Evolutionary conservation across 1,140 invertebrate species (phyloP), one percentile per base, ranked within the genome.

Genomic region (Lepidurus apus): DNA sequence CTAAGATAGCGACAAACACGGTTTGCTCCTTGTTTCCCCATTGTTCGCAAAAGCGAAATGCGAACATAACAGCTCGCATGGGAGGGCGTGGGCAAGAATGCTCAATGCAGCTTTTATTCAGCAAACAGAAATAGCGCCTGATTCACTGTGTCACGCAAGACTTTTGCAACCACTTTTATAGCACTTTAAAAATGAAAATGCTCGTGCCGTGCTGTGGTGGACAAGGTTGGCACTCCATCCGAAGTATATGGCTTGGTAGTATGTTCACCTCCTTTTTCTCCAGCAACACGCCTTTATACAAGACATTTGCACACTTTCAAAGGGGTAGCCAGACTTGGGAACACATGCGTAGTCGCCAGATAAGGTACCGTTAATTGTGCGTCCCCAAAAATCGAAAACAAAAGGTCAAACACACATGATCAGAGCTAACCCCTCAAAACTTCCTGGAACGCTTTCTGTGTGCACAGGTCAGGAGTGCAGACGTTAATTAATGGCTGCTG

Each of bases 111-210:
- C 9, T 65, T 65, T 65, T 21, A 65, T 17, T n/a, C 9, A 9
- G 53, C 53, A 17, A 7, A 13, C 17, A 13, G 53, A 65, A 65
- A 65, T 65, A 65, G 53, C 53, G 13, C 17, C 53, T 65, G 13
- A 65, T 65, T 65, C 53, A 65, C 53, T 21, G 17, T 65, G 53
- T 65, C 53, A 65, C 53, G 53, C 53, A 65, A 65, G 9, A 65
- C 21, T 65, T 13, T 65, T 34, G 3, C 34, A 34, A 34, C 34
- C 34, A 34, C 34, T 34, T 34, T 34, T 34, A 34, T 34, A 34
- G 34, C 34, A 65, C 17, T 65, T 65, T 65, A 21, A 21, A 65
- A 65, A 65, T 13, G 53, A 65, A 21, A 65, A 65, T 21, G 53
- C 53, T 7, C 13, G 53, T 13, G 53, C 21, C 53, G 53, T 17